A percentile compares a stretch with the other conserved stretches of the same genome.
Conservation (phyloP, 2,797 vertebrate species). For the Protosalanx chinensis region DNA sequence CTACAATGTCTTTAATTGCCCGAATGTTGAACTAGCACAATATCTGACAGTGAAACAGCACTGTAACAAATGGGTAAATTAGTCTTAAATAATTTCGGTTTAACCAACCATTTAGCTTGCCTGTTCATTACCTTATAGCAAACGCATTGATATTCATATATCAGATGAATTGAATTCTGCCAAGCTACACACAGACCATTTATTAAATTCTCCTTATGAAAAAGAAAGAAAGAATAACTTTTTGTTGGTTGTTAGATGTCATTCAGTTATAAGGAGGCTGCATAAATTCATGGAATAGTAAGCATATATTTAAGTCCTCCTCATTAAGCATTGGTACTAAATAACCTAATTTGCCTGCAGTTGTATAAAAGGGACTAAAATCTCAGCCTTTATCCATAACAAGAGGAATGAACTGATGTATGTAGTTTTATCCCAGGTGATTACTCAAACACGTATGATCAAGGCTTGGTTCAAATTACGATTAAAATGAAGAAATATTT, state of each 20-base stretch:
- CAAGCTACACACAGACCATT: not conserved
- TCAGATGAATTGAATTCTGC: slow-evolving; percentile 44
- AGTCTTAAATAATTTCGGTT: slow-evolving; percentile 52
- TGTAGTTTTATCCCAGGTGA: not conserved
- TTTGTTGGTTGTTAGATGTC: not conserved
- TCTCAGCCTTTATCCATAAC: too few relatives aligned
- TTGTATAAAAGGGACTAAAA: too few relatives aligned
- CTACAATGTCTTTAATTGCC: slow-evolving; percentile 19
- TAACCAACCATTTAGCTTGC: slow-evolving; percentile 54
- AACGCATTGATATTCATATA: slow-evolving; percentile 35
- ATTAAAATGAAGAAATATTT: not conserved
- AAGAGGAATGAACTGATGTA: too few relatives aligned
- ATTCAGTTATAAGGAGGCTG: not conserved
- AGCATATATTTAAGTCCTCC: slow-evolving; percentile 9
- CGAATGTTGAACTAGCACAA: slow-evolving; percentile 18
- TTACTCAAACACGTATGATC: not conserved
- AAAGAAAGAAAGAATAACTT: not conserved
- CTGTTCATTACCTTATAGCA: slow-evolving; percentile 39
- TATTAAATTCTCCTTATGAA: slow-evolving; percentile 10
- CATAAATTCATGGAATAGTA: not conserved
- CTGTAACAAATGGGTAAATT: slow-evolving; percentile 45
- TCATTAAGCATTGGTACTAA: too few relatives aligned
- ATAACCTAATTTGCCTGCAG: too few relatives aligned
- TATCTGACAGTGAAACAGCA: slow-evolving; percentile 30
- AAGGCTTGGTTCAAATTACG: not conserved